phyloP scores from a whole-genome alignment of 1,140 invertebrate species.

The Zeugodacus cucurbitae region DNA sequence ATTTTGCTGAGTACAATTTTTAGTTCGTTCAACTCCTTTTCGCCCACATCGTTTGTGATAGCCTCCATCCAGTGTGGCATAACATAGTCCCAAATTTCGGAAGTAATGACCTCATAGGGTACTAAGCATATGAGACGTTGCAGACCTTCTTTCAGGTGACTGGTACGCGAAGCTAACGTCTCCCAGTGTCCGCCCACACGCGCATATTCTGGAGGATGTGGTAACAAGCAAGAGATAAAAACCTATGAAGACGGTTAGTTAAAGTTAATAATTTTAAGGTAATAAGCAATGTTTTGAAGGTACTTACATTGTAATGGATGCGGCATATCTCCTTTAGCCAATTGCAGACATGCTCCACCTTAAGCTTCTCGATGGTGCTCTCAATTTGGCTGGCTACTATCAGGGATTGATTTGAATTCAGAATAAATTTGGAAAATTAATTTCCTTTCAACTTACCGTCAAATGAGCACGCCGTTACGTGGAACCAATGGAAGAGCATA shows the following conservation, averaged over 20 bases:
- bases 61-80: constrained; percentile 99
- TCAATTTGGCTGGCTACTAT: constrained; percentile 76
- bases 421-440: constrained; percentile 47
- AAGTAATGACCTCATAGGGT: constrained; percentile 96
- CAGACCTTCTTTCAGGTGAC: constrained; percentile 94
- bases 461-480: constrained; percentile 95
- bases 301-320: constrained; percentile 85
- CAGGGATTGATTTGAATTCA: no score
- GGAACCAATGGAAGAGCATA: constrained; percentile 99
- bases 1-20: constrained; percentile 96
- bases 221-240: constrained; percentile 85
- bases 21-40: constrained; percentile 90
- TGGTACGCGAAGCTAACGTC: constrained; percentile 86
- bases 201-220: constrained; percentile 74
- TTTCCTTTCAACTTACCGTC: constrained; percentile 76
- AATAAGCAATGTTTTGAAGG: no score
- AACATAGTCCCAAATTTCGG: constrained; percentile 96
- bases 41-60: constrained; percentile 93
- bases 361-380: constrained; percentile 89
- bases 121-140: constrained; percentile 94
- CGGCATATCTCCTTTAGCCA: constrained; percentile 90
- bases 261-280: neutral
- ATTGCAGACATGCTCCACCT: constrained; percentile 90
- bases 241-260: constrained; percentile 42
- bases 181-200: constrained; percentile 96